Evolutionary conservation across 2,113 vertebrate species (phyloP), one percentile per base, ranked within the genome.

Genomic region (Cyanoderma ruficeps): DNA sequence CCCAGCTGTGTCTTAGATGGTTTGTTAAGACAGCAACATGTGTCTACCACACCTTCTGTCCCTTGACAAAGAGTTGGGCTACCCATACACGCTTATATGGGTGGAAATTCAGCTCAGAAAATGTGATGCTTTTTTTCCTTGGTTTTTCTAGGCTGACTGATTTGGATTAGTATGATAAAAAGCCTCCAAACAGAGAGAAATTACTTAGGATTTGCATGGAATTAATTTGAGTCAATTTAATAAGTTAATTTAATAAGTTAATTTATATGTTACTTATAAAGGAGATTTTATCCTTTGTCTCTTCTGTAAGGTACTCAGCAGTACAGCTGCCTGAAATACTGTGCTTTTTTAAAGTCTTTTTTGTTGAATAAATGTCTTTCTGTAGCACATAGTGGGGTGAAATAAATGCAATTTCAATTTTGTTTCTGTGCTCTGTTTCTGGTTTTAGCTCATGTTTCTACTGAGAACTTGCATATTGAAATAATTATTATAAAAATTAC

Each of bases 151-250:
- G 37, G 13, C 46, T 56, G 57, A 61, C 28, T 61, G 57, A 80
- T 87, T 78, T 91, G 77, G 47, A 82, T 82, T 75, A 56, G 8
- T 75, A 52, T 47, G 56, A 84, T 53, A 88, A 85, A 18, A 72
- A 56, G 31, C 18, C 6, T 33, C 23, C 27, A 85, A 60, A 50
- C 21, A 77, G 87, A 76, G 10, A 83, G 7, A 96, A 91, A 83
- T 80, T 71, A 55, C 35, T 90, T 74, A 53, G 15, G 16, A 42
- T 95, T 94, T 90, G 7, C 39, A 76, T 80, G 33, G 64, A 89
- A 90, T 85, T 94, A 83, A 72, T 90, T 87, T 64, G 19, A 83
- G 9, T 91, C 86, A 90, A 87, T 91, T 79, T 75, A 81, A 70
- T 59, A 78, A 83, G 19, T 71, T 67, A 83, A 91, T 80, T 70